These are phyloP conservation scores for Agapetus fuscipes DNA, from an alignment of 2,888 invertebrate genomes.

Conservation along the genomic window DNA sequence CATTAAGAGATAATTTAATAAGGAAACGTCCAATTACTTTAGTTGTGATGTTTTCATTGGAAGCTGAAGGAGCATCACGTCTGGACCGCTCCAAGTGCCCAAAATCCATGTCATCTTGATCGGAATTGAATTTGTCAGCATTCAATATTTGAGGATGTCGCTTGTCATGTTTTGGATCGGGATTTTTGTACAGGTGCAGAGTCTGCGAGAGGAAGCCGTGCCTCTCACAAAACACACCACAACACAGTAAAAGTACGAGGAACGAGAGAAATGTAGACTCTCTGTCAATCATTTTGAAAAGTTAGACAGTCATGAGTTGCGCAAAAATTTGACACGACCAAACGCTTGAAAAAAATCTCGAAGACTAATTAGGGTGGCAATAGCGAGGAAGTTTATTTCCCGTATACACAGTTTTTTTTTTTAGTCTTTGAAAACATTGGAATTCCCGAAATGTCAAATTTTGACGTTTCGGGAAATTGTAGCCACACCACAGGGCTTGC, in stretches of 20 bases:
- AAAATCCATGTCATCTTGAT: conserved; percentile 2
- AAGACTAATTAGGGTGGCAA: too few relatives aligned
- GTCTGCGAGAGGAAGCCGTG: conserved; percentile 13
- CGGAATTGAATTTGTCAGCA: background rate
- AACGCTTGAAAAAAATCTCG: too few relatives aligned
- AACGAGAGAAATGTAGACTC: conserved; percentile 12
- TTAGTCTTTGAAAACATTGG: too few relatives aligned
- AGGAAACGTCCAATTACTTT: conserved; percentile 38
- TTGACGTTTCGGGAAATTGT: too few relatives aligned
- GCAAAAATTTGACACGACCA: background rate
- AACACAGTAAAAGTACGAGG: conserved; percentile 8
- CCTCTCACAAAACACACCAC: conserved; percentile 7
- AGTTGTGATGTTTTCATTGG: conserved; percentile 28
- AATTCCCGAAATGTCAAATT: too few relatives aligned
- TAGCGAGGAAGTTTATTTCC: too few relatives aligned
- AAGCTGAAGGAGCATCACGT: conserved; percentile 9
- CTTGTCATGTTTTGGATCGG: conserved; percentile 14
- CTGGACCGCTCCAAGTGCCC: conserved; percentile 6
- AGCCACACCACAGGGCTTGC: too few relatives aligned
- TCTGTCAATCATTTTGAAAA: conserved; percentile 15
- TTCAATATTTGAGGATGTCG: conserved; percentile 11
- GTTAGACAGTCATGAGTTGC: too few relatives aligned
- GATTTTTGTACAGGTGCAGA: conserved; percentile 12
- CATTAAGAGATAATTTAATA: conserved; percentile 31
- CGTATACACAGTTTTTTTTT: too few relatives aligned